Evolutionary conservation across 1,140 invertebrate species (phyloP).

Genomic region (Scylla paramamosain): DNA sequence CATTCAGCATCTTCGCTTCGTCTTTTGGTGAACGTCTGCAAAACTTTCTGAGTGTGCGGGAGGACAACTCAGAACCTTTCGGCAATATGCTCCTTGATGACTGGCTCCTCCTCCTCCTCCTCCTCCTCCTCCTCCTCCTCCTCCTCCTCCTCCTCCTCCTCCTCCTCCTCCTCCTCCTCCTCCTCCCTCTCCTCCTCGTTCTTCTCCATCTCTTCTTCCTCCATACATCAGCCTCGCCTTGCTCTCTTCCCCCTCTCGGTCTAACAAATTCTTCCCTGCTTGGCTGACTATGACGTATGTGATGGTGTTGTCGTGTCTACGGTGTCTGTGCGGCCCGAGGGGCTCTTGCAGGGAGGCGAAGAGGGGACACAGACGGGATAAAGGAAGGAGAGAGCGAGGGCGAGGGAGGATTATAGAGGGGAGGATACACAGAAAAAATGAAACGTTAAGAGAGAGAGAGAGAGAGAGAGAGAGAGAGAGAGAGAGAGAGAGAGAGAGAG

Average conservation of each 20-base stretch:
- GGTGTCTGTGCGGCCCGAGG: background rate
- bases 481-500: slow-evolving; percentile 32
- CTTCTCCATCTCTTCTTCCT: too few species aligned
- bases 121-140: background rate
- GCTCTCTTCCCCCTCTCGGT: background rate
- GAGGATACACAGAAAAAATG: background rate
- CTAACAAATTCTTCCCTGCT: background rate
- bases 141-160: background rate
- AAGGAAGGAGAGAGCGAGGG: slow-evolving; percentile 17
- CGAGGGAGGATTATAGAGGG: background rate
- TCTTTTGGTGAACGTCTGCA: background rate
- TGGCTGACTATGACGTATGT: slow-evolving; percentile 13
- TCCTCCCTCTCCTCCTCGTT: background rate
- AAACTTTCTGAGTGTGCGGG: background rate
- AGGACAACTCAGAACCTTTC: background rate
- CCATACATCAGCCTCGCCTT: background rate
- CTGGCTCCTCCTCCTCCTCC: background rate
- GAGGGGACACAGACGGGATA: background rate
- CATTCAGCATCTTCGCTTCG: background rate
- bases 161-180: background rate
- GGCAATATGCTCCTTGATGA: slow-evolving; percentile 1
- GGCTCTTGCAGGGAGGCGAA: background rate
- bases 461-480: background rate
- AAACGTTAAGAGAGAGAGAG: background rate
- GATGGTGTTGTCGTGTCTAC: slow-evolving; percentile 35